These are phyloP conservation scores for Enteromius radiatus DNA, from an alignment of 2,797 vertebrate species.

Conservation along the genomic window DNA sequence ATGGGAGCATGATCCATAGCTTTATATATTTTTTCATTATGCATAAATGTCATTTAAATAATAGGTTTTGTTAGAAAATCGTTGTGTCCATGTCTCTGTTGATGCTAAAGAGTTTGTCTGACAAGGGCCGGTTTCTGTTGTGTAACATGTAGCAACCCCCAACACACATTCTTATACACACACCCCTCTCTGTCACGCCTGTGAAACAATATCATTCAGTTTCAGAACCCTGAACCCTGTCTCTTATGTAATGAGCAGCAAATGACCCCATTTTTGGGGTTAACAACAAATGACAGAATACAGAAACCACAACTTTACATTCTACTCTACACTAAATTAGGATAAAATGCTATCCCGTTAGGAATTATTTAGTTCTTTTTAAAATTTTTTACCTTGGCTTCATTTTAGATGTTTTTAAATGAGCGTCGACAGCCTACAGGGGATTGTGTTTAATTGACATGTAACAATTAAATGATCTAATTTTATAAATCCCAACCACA, in stretches of 20 bases:
- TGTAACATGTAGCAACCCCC: conserved; percentile 51
- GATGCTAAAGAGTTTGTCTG: conserved; percentile 35
- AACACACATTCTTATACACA: conserved; percentile 16
- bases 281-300: conserved; percentile 45
- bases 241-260: conserved; percentile 60
- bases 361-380: not conserved
- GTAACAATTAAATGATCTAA: not conserved
- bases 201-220: conserved; percentile 58
- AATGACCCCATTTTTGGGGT: conserved; percentile 52
- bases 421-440: not conserved
- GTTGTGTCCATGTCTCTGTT: not conserved
- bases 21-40: not conserved
- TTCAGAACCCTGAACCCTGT: conserved; percentile 48
- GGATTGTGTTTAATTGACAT: not conserved
- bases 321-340: conserved; percentile 43
- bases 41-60: not conserved
- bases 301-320: conserved; percentile 40
- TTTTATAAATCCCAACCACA: conserved; percentile 4
- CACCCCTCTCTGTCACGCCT: conserved; percentile 52
- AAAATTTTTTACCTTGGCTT: not conserved
- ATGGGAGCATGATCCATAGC: not conserved
- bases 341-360: conserved; percentile 12
- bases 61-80: not conserved
- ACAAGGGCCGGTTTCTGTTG: conserved; percentile 50
- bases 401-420: not conserved